Conservation (phyloP, 2,797 vertebrate genomes). For the Neopelma chrysocephalum region DNA sequence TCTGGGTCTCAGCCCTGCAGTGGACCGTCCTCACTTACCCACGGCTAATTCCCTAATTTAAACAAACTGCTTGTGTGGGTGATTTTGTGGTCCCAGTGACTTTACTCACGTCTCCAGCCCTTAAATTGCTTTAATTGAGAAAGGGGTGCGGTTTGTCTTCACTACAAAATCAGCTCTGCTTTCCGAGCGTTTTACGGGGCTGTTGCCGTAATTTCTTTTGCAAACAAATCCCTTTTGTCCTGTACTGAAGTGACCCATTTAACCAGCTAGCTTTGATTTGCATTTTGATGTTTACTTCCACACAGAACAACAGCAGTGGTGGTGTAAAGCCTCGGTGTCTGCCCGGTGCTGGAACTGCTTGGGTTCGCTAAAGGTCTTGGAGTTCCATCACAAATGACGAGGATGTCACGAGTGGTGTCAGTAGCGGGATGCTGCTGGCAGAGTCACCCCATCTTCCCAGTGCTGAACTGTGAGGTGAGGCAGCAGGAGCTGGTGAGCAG, state of each 20-base stretch:
- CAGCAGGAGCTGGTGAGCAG: not conserved
- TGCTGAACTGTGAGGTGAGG: not conserved
- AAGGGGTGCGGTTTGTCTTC: not conserved
- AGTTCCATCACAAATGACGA: not conserved
- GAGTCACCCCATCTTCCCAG: not conserved
- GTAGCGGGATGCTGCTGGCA: not conserved
- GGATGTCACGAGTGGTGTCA: accelerated
- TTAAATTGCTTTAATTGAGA: not conserved
- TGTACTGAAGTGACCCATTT: not conserved
- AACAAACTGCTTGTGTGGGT: not conserved
- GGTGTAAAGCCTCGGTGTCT: not conserved
- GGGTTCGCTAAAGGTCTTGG: not conserved
- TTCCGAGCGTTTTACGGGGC: not conserved
- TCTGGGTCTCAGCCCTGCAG: not conserved
- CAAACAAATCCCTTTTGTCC: not conserved
- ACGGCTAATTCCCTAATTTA: not conserved
- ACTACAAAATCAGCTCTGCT: not conserved
- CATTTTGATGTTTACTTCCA: not conserved
- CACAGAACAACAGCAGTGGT: not conserved
- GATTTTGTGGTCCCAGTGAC: not conserved
- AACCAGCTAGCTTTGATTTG: not conserved
- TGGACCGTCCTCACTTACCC: not conserved
- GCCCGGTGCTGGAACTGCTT: not conserved
- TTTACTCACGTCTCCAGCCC: not conserved
- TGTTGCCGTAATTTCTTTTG: not conserved